A percentile compares a stretch with the other conserved stretches of the same genome.
Conservation (phyloP, 2,113 vertebrate genomes). For the Limnothrissa miodon region DNA sequence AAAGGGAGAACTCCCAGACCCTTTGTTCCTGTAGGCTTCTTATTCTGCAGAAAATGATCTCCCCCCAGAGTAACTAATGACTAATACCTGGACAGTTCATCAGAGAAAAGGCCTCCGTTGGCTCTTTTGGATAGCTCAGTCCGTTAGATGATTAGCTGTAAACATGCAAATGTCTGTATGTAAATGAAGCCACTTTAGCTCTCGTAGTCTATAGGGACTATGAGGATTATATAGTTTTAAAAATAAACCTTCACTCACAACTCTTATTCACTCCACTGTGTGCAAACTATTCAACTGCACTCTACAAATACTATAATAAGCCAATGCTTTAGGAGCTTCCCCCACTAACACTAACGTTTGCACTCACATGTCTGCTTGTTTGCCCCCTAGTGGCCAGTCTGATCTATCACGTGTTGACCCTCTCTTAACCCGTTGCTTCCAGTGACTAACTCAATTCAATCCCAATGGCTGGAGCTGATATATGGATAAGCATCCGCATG, state of each 20-base stretch:
- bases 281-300: background rate
- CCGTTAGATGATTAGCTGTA: background rate
- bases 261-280: background rate
- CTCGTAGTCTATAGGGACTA: background rate
- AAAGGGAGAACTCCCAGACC: background rate
- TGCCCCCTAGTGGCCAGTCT: slow-evolving; percentile 33
- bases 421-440: slow-evolving; percentile 9
- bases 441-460: background rate
- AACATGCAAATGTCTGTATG: background rate
- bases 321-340: background rate
- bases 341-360: background rate
- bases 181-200: background rate
- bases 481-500: background rate
- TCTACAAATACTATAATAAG: background rate
- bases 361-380: background rate
- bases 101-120: background rate
- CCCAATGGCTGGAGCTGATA: background rate
- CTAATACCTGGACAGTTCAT: background rate
- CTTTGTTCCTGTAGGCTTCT: background rate
- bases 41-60: background rate
- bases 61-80: background rate
- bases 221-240: background rate
- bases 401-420: slow-evolving; percentile 21
- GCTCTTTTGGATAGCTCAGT: background rate
- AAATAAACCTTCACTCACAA: background rate